Evolutionary conservation across 2,113 vertebrate species (phyloP), one percentile per base, ranked within the genome.

Genomic region (Stictonetta naevosa): DNA sequence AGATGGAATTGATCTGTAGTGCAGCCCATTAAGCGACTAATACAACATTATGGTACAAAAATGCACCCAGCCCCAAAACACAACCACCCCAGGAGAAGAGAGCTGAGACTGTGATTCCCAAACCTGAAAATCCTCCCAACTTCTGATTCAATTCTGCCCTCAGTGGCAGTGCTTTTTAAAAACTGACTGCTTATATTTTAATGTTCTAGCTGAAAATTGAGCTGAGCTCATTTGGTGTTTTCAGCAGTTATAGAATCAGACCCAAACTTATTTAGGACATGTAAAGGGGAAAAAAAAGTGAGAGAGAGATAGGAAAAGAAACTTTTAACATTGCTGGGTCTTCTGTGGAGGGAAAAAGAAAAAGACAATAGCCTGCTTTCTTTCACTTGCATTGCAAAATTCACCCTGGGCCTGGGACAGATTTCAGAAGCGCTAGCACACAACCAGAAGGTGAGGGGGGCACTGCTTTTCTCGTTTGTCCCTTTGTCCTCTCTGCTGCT

Each of bases 401-500:
- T 84, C 79, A 77, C 50, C 36, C 83, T 42, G 76, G 55, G 46
- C 64, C 69, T 69, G 73, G 82, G 80, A 79, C 33, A 89, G 91
- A 85, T 92, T 93, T 89, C 89, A 92, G 74, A 59, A 34, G 73
- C 4, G 0, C 4, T 82, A 62, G 56, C 3, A 34, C 74, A 56
- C 42, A 56, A 75, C 40, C 53, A n/a, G 23, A 28, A 80, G 79
- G 73, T 33, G 40, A 89, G 78, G 66, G 75, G 58, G 76, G 68
- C 64, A 69, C 75, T 29, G 81, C n/a, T 91, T 95, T 90, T 83
- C 79, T 83, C 3, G 0, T 88, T 96, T 76, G 63, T 46, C 48
- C 55, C 77, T 69, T 86, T 90, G 71, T 92, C 92, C 90, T 91
- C 72, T 92, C 83, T 74, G 74, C 92, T 91, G 85, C 81, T 93